Evolutionary conservation across 2,113 vertebrate species (phyloP).

Genomic region (Odocoileus hemionus): DNA sequence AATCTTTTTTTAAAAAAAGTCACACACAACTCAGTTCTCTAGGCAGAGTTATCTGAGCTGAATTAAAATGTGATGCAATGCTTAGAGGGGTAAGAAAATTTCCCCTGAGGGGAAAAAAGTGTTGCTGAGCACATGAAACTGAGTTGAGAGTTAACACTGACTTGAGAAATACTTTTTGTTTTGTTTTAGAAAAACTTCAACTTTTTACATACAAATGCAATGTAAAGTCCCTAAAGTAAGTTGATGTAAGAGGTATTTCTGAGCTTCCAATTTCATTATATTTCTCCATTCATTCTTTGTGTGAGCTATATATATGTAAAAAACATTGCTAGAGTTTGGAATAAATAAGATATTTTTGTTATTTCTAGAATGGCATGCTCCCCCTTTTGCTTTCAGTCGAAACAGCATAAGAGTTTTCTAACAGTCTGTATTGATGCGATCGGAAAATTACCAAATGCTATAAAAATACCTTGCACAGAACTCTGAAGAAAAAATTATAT

Average conservation of each 20-base stretch:
- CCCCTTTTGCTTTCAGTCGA: background rate
- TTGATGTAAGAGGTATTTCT: background rate
- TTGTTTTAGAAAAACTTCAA: slow-evolving; percentile 16
- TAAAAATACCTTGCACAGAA: slow-evolving; percentile 6
- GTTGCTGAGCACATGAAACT: background rate
- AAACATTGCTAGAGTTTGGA: background rate
- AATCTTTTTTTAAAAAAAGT: background rate
- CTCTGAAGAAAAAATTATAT: slow-evolving; percentile 8
- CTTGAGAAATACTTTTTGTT: slow-evolving; percentile 16
- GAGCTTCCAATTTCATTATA: background rate
- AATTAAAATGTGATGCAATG: slow-evolving; percentile 34
- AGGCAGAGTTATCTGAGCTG: background rate
- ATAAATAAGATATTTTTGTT: slow-evolving; percentile 32
- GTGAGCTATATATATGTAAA: background rate
- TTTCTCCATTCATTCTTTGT: background rate
- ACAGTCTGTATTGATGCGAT: background rate
- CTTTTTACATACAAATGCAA: background rate
- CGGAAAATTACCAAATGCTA: slow-evolving; percentile 32
- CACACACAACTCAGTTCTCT: background rate
- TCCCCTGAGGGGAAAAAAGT: background rate
- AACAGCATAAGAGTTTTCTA: background rate
- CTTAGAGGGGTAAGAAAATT: background rate
- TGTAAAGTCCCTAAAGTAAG: background rate
- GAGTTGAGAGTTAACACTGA: background rate
- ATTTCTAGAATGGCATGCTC: background rate